Conservation (phyloP, 2,888 invertebrate genomes). For the Villa cingulata region DNA sequence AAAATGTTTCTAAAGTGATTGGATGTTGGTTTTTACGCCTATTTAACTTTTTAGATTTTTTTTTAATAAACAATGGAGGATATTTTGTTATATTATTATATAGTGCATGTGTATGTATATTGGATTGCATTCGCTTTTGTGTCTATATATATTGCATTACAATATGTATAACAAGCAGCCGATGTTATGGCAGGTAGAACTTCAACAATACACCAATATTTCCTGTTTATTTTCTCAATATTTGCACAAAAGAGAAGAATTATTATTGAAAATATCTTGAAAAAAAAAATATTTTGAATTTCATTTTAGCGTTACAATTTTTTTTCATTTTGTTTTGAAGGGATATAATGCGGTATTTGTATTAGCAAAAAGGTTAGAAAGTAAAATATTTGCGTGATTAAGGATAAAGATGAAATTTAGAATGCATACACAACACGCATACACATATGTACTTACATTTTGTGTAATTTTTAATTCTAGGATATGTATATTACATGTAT, state of each 20-base stretch:
- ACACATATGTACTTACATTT: too few species aligned
- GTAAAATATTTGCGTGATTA: constrained; percentile 2
- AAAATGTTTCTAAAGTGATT: neutral
- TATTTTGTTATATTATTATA: too few species aligned
- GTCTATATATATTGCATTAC: too few species aligned
- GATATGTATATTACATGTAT: too few species aligned
- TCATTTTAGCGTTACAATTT: too few species aligned
- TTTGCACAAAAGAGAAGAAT: neutral
- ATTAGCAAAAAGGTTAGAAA: neutral
- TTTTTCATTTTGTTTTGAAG: too few species aligned
- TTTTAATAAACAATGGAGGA: neutral
- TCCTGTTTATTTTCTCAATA: constrained; percentile 9
- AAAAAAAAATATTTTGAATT: too few species aligned
- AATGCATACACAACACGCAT: too few species aligned
- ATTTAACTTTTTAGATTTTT: neutral
- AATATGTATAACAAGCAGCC: neutral
- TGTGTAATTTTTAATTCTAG: too few species aligned
- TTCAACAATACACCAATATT: constrained; percentile 7
- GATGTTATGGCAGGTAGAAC: constrained; percentile 3
- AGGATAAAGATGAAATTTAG: constrained; percentile 1
- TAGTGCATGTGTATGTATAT: too few species aligned
- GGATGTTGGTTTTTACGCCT: neutral
- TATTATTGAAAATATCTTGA: neutral
- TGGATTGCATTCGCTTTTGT: too few species aligned
- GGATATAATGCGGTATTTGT: neutral